phyloP scores from a whole-genome alignment of 2,888 invertebrate genomes.

The Drosophila antonietae region DNA sequence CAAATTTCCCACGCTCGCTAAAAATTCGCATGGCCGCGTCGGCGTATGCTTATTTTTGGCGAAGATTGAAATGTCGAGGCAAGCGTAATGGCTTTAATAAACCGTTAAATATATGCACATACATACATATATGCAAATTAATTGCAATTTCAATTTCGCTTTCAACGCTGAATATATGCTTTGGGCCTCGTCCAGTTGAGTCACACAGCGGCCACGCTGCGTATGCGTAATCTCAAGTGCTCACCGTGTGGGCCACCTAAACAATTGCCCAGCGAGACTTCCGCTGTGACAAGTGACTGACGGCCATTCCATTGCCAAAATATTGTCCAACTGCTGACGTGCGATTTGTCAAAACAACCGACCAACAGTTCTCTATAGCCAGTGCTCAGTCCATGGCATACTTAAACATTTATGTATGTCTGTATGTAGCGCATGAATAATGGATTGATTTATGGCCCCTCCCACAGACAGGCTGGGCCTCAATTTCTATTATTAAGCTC shows the following conservation, averaged over 20 bases:
- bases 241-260: conserved; percentile 33
- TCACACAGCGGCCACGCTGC: conserved; percentile 66
- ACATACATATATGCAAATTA: conserved; percentile 14
- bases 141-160: conserved; percentile 56
- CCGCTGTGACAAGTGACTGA: conserved; percentile 62
- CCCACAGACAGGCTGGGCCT: conserved; percentile 37
- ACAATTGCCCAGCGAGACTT: conserved; percentile 42
- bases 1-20: conserved; percentile 72
- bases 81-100: conserved; percentile 24
- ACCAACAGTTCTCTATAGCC: conserved; percentile 19
- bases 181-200: conserved; percentile 21
- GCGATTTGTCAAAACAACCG: conserved; percentile 66
- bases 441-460: conserved; percentile 65
- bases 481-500: conserved; percentile 31
- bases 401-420: conserved; percentile 6
- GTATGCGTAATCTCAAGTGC: conserved; percentile 62
- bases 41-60: conserved; percentile 43
- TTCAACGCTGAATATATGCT: conserved; percentile 19
- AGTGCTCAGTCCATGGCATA: conserved; percentile 37
- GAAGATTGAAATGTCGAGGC: conserved; percentile 39
- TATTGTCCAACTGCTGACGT: conserved; percentile 45
- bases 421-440: conserved; percentile 18
- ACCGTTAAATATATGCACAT: conserved; percentile 27
- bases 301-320: conserved; percentile 55
- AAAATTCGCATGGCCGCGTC: conserved; percentile 28